Evolutionary conservation across 2,888 invertebrate species (phyloP).

Genomic region (Mantis religiosa): DNA sequence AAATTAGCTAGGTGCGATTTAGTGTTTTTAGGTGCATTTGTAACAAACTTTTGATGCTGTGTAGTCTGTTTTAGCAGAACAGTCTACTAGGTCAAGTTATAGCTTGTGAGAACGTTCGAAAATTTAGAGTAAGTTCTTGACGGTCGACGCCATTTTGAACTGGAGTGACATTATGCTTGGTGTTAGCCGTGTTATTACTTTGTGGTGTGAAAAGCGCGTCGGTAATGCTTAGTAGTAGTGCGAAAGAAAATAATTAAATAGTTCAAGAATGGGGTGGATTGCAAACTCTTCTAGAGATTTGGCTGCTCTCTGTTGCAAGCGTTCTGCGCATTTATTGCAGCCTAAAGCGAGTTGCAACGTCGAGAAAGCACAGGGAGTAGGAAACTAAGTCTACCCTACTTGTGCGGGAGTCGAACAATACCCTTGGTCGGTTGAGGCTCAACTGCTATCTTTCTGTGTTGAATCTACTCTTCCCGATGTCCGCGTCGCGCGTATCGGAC

Average conservation of each 20-base stretch:
- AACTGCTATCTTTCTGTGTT: slow-evolving; percentile 41
- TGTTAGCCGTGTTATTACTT: slow-evolving; percentile 20
- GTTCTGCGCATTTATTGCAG: slow-evolving; percentile 48
- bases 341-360: slow-evolving; percentile 45
- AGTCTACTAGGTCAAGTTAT: neutral
- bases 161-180: slow-evolving; percentile 27
- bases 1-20: neutral
- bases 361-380: slow-evolving; percentile 50
- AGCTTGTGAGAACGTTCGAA: neutral
- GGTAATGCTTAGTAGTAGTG: neutral
- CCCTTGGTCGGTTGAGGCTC: slow-evolving; percentile 40
- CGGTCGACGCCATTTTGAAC: slow-evolving; percentile 30
- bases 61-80: neutral
- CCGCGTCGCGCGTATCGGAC: slow-evolving; percentile 35
- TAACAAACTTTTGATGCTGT: neutral
- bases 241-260: neutral
- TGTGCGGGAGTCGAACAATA: slow-evolving; percentile 46
- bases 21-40: neutral
- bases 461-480: slow-evolving; percentile 33
- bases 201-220: neutral
- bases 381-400: slow-evolving; percentile 43
- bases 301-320: neutral
- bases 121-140: neutral
- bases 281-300: neutral
- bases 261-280: slow-evolving; percentile 3